Evolutionary conservation across 2,797 vertebrate genomes (phyloP).

Genomic region (Takifugu ocellatus): DNA sequence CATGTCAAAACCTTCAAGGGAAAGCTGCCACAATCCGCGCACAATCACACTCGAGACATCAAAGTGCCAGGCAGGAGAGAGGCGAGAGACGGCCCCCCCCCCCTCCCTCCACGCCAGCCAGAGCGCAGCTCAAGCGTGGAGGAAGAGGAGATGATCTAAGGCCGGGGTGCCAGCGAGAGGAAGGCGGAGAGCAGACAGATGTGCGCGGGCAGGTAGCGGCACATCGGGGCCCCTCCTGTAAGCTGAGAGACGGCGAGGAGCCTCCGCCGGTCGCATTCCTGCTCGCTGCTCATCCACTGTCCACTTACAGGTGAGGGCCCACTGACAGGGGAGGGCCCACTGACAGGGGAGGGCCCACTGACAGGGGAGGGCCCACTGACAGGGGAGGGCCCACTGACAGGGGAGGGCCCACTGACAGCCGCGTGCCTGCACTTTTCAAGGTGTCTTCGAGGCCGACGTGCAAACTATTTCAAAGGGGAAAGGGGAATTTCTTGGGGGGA

Average conservation of each 20-base stretch:
- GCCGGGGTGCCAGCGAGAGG: conserved; percentile 74
- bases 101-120: conserved; percentile 62
- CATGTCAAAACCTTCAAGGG: conserved; percentile 81
- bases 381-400: not conserved
- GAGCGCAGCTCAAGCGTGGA: conserved; percentile 79
- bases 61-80: conserved; percentile 75
- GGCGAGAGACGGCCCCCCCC: conserved; percentile 60
- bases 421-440: not conserved
- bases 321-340: conserved; percentile 27
- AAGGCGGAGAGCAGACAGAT: conserved; percentile 79
- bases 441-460: not conserved
- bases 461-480: not conserved
- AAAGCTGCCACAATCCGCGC: conserved; percentile 75
- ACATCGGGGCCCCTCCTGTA: conserved; percentile 66
- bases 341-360: conserved; percentile 17
- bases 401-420: conserved; percentile 3
- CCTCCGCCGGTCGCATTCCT: conserved; percentile 62
- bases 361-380: conserved; percentile 1
- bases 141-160: conserved; percentile 83
- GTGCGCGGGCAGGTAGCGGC: conserved; percentile 79
- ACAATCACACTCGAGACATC: conserved; percentile 86
- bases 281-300: conserved; percentile 43
- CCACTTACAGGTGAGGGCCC: conserved; percentile 37
- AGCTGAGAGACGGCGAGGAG: conserved; percentile 43
- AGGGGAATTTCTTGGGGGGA: too few species aligned